phyloP scores from a whole-genome alignment of 1,140 invertebrate genomes.

The Tetramorium parvispinum region DNA sequence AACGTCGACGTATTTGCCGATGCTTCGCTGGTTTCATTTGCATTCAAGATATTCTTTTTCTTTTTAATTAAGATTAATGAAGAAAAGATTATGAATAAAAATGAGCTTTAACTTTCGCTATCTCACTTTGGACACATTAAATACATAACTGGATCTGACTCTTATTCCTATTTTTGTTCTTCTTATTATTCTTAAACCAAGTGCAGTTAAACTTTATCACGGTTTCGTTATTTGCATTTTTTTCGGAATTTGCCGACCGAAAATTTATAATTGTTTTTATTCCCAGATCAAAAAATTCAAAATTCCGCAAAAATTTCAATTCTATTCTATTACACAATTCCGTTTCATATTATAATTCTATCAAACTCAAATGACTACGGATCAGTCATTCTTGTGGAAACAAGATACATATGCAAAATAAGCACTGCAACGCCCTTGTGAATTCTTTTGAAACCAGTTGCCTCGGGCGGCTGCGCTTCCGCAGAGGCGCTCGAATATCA shows the following conservation, averaged over 20 bases:
- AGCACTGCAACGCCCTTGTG: not conserved
- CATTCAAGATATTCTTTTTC: not conserved
- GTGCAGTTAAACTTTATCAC: not conserved
- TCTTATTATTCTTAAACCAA: not conserved
- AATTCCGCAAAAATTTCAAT: no score
- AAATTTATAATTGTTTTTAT: no score
- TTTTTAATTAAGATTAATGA: not conserved
- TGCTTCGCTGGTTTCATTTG: not conserved
- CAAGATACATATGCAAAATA: not conserved
- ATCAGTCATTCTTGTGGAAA: not conserved
- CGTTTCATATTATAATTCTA: no score
- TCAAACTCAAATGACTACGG: not conserved
- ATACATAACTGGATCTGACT: not conserved
- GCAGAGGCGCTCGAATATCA: constrained; percentile 28
- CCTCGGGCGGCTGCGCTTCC: not conserved
- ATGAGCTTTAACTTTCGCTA: not conserved
- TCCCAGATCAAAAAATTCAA: no score
- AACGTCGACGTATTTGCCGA: not conserved
- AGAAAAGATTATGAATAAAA: no score
- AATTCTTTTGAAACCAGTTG: constrained; percentile 9
- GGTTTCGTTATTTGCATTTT: no score
- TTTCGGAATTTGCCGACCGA: no score
- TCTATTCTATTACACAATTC: no score
- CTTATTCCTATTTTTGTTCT: not conserved
- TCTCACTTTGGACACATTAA: not conserved